Evolutionary conservation across 2,113 vertebrate species (phyloP).

Genomic region (Raja brachyura): DNA sequence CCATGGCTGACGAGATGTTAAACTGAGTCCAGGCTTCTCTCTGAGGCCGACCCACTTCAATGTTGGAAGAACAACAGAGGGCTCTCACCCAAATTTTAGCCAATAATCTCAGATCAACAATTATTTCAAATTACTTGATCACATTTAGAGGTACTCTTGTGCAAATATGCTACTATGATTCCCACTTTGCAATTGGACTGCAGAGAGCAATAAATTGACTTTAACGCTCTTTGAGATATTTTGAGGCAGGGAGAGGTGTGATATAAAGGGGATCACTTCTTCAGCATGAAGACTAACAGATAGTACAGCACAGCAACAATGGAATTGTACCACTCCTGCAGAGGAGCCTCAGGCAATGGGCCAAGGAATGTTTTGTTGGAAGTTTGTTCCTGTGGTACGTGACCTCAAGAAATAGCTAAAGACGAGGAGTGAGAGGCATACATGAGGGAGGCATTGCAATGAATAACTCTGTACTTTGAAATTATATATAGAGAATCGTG

Average conservation of each 20-base stretch:
- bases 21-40: background rate
- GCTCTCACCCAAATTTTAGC: background rate
- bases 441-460: no score
- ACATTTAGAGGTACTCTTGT: background rate
- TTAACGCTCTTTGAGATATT: background rate
- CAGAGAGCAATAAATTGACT: background rate
- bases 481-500: no score
- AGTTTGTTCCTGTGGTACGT: no score
- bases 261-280: background rate
- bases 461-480: no score
- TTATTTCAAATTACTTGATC: background rate
- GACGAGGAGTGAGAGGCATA: no score
- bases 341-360: no score
- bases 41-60: background rate
- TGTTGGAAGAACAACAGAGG: no score
- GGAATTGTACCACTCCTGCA: no score
- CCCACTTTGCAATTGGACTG: background rate
- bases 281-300: background rate
- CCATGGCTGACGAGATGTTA: background rate
- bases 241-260: background rate
- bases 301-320: no score
- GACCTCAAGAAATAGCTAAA: no score
- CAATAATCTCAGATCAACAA: background rate
- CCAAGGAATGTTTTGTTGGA: no score
- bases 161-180: background rate